Base-by-base conservation (phyloP, 2,888 invertebrate species). In the Willowsia nigromaculata region DNA sequence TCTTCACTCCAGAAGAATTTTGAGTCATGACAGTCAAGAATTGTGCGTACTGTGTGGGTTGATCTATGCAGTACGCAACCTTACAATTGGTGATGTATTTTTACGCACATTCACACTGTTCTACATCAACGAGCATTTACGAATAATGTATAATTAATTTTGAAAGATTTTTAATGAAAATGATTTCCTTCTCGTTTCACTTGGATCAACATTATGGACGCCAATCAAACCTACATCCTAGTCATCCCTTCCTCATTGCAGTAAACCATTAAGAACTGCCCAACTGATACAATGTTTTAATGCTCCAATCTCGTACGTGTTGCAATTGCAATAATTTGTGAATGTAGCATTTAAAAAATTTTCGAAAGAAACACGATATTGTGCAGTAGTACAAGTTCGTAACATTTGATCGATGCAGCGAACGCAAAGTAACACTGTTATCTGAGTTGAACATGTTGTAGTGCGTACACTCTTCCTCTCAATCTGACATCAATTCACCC, bases 401-500 rank as follows among this genome's bases (percentile, higher is more conserved):
- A 3, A 9, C 43, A 9, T 13, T 43, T 13, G 43, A 43, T 43
- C 43, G 13, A 6, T 43, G 43, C 18, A 18, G n/a, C 9, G 11
- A 9, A 9, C n/a, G 25, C 25, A 7, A 76, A 30, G 80, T 37
- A 30, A 80, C 62, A 62, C 22, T 62, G 62, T 59, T 62, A 62
- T 62, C 62, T 56, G 27, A 9, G 1, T 0, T 27, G 43, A 47
- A 22, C 27, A 4, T 18, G 81, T n/a, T 59, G 62, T 15, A 37
- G 13, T 40, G 47, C 30, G 83, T 84, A 84, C 83, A 84, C 33
- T 18, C 71, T 84, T 84, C 25, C 83, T 50, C 68, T 50, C 50
- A 68, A 22, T 40, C 68, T 85, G 84, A 43, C 74, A 74, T 85
- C 74, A 43, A 74, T 85, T 85, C 56, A 74, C 56, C 84, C 74